phyloP scores from a whole-genome alignment of 2,888 invertebrate genomes.

The Drosophila lacicola region DNA sequence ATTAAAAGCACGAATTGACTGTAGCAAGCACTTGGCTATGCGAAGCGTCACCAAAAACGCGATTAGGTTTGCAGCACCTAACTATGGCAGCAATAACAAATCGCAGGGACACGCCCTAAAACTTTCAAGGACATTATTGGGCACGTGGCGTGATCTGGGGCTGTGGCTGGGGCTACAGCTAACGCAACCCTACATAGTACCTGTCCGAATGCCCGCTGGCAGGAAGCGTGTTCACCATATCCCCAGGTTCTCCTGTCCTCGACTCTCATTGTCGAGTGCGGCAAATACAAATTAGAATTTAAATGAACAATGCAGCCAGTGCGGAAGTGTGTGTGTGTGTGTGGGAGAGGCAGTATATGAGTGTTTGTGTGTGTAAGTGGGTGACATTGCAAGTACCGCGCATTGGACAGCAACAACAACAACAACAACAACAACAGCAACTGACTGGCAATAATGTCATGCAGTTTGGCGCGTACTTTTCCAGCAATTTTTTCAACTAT shows the following conservation, averaged over 20 bases:
- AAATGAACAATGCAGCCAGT: conserved; percentile 78
- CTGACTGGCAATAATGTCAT: conserved; percentile 71
- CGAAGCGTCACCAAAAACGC: conserved; percentile 44
- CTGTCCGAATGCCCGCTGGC: conserved; percentile 56
- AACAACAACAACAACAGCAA: conserved; percentile 22
- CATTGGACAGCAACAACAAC: conserved; percentile 47
- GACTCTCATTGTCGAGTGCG: conserved; percentile 64
- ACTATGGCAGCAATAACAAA: conserved; percentile 52
- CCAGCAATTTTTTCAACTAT: conserved; percentile 31
- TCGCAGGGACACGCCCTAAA: conserved; percentile 46
- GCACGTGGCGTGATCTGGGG: conserved; percentile 48
- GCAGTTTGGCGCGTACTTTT: conserved; percentile 67
- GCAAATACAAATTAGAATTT: conserved; percentile 81
- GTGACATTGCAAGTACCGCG: conserved; percentile 66
- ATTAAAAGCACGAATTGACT: conserved; percentile 43
- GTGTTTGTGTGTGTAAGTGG: conserved; percentile 42
- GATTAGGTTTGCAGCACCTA: conserved; percentile 59
- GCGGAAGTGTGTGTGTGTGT: conserved; percentile 64
- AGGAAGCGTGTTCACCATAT: conserved; percentile 59
- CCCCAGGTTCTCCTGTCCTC: conserved; percentile 48
- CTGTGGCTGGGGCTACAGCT: not conserved
- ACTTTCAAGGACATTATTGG: conserved; percentile 73
- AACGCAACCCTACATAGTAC: conserved; percentile 21
- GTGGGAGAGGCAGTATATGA: conserved; percentile 25
- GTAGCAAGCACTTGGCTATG: conserved; percentile 17